phyloP scores from a whole-genome alignment of 2,113 vertebrate species.

The Lipophrys pholis region DNA sequence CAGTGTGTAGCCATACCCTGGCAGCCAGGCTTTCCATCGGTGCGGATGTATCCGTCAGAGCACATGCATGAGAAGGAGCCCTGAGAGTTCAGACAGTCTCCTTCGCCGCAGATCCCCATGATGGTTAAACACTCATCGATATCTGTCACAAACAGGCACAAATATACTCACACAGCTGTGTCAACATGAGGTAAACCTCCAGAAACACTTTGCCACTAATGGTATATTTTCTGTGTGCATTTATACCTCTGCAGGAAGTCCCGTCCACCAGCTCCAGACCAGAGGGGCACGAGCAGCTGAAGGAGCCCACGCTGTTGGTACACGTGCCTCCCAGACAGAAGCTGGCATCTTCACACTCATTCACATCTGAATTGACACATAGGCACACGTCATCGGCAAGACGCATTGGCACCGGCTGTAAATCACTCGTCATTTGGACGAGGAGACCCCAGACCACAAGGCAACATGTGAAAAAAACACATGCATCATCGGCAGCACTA shows the following conservation, averaged over 20 bases:
- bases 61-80: constrained; percentile 76
- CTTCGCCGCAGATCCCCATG: constrained; percentile 72
- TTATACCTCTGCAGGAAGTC: constrained; percentile 74
- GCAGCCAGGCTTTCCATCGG: constrained; percentile 78
- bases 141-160: constrained; percentile 67
- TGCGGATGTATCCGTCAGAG: constrained; percentile 79
- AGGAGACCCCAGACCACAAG: constrained; percentile 57
- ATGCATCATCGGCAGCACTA: constrained; percentile 12
- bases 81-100: constrained; percentile 74
- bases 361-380: constrained; percentile 71
- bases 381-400: constrained; percentile 45
- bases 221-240: constrained; percentile 22
- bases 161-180: constrained; percentile 36
- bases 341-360: constrained; percentile 78
- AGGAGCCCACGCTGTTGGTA: constrained; percentile 78
- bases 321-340: constrained; percentile 75
- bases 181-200: constrained; percentile 37
- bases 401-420: constrained; percentile 49
- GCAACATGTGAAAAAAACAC: constrained; percentile 39
- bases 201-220: constrained; percentile 27
- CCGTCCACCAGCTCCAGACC: constrained; percentile 75
- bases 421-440: constrained; percentile 37
- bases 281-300: constrained; percentile 71
- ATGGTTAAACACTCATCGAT: constrained; percentile 75
- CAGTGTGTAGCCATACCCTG: constrained; percentile 81